Evolutionary conservation across 2,888 invertebrate genomes (phyloP).

Genomic region (Nemotelus pantherinus): DNA sequence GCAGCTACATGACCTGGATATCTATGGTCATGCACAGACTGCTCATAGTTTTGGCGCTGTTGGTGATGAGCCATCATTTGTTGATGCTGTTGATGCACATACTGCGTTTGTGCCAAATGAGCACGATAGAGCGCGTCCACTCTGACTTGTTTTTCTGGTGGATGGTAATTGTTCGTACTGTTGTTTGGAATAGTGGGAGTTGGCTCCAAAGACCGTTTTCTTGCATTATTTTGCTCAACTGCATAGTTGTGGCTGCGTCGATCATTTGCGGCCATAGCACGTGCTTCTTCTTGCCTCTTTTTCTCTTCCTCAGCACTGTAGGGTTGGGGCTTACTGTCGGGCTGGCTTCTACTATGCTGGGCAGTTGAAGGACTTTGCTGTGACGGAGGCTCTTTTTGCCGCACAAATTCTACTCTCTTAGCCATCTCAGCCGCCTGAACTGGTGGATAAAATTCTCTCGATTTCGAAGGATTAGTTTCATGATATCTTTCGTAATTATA

Average conservation of each 20-base stretch:
- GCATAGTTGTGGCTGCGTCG: neutral
- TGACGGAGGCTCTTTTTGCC: no score
- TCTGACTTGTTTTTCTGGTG: conserved; percentile 48
- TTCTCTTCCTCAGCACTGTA: neutral
- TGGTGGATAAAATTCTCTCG: conserved; percentile 17
- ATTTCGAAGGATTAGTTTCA: neutral
- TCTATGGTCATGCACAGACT: no score
- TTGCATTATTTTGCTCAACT: neutral
- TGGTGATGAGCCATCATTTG: conserved; percentile 25
- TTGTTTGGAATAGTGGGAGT: conserved; percentile 18
- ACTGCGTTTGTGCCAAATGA: conserved; percentile 45
- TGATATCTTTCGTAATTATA: conserved; percentile 19
- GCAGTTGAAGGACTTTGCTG: neutral
- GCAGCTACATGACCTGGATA: neutral
- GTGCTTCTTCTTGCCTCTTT: neutral
- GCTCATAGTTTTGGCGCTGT: conserved; percentile 52
- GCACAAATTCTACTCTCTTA: neutral
- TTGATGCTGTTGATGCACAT: conserved; percentile 44
- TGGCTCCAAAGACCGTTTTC: conserved; percentile 54
- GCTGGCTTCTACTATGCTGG: neutral
- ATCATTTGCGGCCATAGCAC: neutral
- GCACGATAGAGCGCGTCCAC: conserved; percentile 47
- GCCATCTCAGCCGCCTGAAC: conserved; percentile 28
- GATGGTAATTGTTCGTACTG: conserved; percentile 30
- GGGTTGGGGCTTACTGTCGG: neutral